Percentiles rank a stretch among this genome's conserved stretches.
Conservation (phyloP, 2,888 invertebrate species). For the Campoletis raptor region DNA sequence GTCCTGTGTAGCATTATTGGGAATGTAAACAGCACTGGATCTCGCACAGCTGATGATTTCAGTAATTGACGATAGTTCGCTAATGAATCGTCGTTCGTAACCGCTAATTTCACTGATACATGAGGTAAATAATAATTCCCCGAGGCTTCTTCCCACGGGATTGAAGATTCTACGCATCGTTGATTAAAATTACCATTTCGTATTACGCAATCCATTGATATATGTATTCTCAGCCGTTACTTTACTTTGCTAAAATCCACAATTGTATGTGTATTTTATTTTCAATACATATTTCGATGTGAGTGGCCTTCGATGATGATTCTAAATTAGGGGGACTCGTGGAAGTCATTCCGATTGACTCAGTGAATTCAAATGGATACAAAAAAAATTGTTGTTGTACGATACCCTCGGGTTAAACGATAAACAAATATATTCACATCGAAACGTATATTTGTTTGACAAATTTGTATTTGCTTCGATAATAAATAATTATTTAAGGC, state of each 20-base stretch:
- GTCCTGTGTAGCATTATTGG: not conserved
- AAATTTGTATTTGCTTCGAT: not conserved
- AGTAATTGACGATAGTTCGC: conserved; percentile 76
- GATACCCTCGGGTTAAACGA: not conserved
- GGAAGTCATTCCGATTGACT: not conserved
- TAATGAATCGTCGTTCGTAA: conserved; percentile 78
- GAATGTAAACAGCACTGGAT: not conserved
- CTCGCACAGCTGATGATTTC: conserved; percentile 59
- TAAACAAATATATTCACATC: not conserved
- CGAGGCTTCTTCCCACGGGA: conserved; percentile 67
- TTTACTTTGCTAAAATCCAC: not conserved
- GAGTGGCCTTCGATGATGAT: conserved; percentile 11
- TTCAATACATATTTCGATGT: not conserved
- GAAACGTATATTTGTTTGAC: not conserved
- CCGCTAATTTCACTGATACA: conserved; percentile 73
- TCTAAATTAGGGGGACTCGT: conserved; percentile 10
- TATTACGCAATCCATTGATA: conserved; percentile 43
- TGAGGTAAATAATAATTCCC: conserved; percentile 69
- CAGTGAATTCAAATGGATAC: not conserved
- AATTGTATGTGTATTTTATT: not conserved
- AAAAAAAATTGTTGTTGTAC: not conserved
- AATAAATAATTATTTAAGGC: not conserved
- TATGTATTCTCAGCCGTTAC: not conserved
- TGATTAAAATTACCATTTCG: conserved; percentile 65
- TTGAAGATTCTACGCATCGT: conserved; percentile 52